Conservation (phyloP, 2,797 vertebrate genomes). For the Notolabrus celidotus region DNA sequence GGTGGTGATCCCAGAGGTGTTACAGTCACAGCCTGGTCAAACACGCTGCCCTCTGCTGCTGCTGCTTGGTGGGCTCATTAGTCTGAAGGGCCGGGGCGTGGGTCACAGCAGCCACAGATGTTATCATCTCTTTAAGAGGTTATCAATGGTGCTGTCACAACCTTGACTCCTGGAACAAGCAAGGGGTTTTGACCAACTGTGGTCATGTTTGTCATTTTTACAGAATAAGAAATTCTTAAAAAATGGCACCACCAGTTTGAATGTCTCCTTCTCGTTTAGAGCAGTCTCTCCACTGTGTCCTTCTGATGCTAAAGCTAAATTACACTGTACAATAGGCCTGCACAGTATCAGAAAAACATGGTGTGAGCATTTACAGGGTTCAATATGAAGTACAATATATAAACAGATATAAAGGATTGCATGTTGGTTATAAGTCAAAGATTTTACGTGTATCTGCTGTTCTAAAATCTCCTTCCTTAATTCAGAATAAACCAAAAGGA, state of each 20-base stretch:
- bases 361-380: too few species aligned
- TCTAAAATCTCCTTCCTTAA: too few species aligned
- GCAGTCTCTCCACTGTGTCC: too few species aligned
- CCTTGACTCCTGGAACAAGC: neutral
- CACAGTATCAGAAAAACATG: neutral
- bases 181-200: too few species aligned
- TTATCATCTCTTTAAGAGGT: conserved; percentile 18
- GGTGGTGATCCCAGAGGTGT: conserved; percentile 39
- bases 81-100: conserved; percentile 17
- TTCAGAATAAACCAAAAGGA: too few species aligned
- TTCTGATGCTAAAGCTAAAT: neutral
- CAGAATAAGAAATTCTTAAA: too few species aligned
- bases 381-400: too few species aligned
- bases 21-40: conserved; percentile 41
- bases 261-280: neutral
- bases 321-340: neutral
- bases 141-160: neutral
- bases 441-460: too few species aligned
- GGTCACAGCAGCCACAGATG: conserved; percentile 4
- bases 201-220: too few species aligned
- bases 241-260: neutral
- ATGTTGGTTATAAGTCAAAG: too few species aligned
- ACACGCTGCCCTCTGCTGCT: conserved; percentile 10
- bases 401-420: too few species aligned
- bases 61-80: conserved; percentile 39